Evolutionary conservation across 37 sponge, comb jelly and placozoan species (phyloP), one percentile per base, ranked within the genome.

Genomic region (Lycopodina hypogea): DNA sequence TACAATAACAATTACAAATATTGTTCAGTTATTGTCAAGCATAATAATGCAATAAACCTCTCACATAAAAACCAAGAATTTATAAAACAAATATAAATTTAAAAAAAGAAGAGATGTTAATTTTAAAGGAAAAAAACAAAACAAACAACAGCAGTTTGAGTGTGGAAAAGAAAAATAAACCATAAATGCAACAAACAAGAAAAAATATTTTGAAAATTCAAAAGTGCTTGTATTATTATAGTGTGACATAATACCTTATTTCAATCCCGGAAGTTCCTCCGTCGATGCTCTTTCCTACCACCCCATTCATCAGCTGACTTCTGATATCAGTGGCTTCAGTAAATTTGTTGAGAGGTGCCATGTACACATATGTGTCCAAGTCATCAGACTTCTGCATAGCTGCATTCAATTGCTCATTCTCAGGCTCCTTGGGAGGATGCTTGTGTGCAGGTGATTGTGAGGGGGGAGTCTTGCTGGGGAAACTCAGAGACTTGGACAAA

Each of bases 301-400:
- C n/a, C n/a, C n/a, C n/a, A n/a, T n/a, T n/a, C n/a, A n/a, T n/a
- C n/a, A n/a, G n/a, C n/a, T n/a, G n/a, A n/a, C n/a, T n/a, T n/a
- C n/a, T n/a, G n/a, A n/a, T n/a, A n/a, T n/a, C n/a, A n/a, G n/a
- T n/a, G n/a, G n/a, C n/a, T n/a, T n/a, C n/a, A n/a, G n/a, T n/a
- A 18, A 71, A 39, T 24, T 87, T 69, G 0, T 55, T 68, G 30
- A 76, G 65, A 7, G 88, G 83, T 8, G 88, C 88, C 88, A 87
- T 87, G 78, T 82, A 87, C 12, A 87, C 83, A 42, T 87, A 87
- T 1, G 78, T 75, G 61, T 81, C 83, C 39, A 51, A 71, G 63
- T 76, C 70, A 0, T 72, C 81, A 12, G 22, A 63, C 30, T 35
- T 75, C 64, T 33, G 26, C 12, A 72, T 71, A 29, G 26, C 34